These are phyloP conservation scores for Eulemur albifrons DNA, from an alignment of 2,797 vertebrate genomes.

Conservation along the genomic window DNA sequence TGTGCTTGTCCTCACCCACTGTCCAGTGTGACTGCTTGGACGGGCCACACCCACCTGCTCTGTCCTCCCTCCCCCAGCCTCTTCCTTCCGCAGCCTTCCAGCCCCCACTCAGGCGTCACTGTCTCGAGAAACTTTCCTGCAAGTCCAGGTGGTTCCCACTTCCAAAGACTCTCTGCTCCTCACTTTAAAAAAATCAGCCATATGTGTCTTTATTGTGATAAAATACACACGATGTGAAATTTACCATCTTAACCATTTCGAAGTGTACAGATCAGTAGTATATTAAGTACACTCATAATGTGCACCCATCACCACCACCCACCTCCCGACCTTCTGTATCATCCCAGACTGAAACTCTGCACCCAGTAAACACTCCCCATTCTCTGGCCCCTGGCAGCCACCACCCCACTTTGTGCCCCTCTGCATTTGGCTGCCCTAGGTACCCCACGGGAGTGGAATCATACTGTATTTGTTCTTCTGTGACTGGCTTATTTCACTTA, in stretches of 20 bases:
- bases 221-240: background rate
- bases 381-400: background rate
- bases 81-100: background rate
- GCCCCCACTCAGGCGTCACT: rapidly evolving
- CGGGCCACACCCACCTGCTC: background rate
- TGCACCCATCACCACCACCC: background rate
- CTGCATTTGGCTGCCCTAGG: background rate
- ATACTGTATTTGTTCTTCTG: too few species aligned
- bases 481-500: background rate
- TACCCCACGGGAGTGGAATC: rapidly evolving
- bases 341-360: background rate
- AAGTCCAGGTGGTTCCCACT: background rate
- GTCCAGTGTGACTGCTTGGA: rapidly evolving
- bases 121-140: rapidly evolving
- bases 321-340: background rate
- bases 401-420: background rate
- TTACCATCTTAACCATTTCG: background rate
- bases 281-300: too few species aligned
- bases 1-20: background rate
- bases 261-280: too few species aligned
- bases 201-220: background rate
- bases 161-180: background rate
- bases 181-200: background rate
- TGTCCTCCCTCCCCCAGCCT: rapidly evolving
- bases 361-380: rapidly evolving